Evolutionary conservation across 2,797 vertebrate species (phyloP).

Genomic region (Gallinago nigripennis): DNA sequence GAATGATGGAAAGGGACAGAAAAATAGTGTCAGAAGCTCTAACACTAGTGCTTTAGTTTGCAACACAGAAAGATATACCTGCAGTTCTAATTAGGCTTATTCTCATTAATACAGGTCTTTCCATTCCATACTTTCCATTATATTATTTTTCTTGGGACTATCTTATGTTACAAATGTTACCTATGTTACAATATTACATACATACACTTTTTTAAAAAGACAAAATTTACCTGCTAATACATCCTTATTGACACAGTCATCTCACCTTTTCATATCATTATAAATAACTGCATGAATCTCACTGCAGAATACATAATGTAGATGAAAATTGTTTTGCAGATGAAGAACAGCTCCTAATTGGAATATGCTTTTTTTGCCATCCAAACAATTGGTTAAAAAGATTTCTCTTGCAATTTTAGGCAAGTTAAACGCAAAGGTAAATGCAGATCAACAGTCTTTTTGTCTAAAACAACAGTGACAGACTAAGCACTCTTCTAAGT

Average conservation of each 20-base stretch:
- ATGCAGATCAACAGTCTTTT: background rate
- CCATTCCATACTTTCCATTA: background rate
- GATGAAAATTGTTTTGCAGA: background rate
- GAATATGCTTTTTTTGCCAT: background rate
- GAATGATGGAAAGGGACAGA: background rate
- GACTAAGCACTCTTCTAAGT: background rate
- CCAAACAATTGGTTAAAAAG: background rate
- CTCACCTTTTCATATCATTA: background rate
- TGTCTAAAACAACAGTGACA: background rate
- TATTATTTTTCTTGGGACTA: background rate
- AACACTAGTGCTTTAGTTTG: background rate
- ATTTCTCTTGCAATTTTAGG: background rate
- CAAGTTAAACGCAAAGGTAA: background rate
- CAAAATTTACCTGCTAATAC: background rate
- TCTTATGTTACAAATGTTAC: background rate
- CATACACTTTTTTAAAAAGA: background rate
- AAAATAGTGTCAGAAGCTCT: background rate
- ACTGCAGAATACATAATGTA: background rate
- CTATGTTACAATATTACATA: background rate
- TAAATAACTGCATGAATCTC: background rate
- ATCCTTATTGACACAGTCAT: background rate
- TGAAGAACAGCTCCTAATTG: background rate
- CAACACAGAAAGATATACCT: background rate
- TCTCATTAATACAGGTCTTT: conserved; percentile 19
- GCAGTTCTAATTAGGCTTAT: conserved; percentile 21